phyloP scores from a whole-genome alignment of 2,113 vertebrate genomes.

The Stegastes partitus region DNA sequence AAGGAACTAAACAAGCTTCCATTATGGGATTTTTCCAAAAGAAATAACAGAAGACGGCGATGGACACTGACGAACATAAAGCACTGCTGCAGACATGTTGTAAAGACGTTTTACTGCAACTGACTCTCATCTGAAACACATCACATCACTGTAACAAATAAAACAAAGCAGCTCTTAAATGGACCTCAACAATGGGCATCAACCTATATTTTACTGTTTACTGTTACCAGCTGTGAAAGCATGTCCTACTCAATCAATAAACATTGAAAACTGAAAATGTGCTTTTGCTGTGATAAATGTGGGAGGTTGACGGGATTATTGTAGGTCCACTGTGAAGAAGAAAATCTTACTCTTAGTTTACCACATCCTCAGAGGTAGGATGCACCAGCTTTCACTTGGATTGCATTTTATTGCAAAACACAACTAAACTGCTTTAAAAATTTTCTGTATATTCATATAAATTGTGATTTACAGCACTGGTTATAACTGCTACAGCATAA shows the following conservation, averaged over 20 bases:
- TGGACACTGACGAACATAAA: background rate
- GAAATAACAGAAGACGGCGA: constrained; percentile 83
- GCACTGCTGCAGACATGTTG: constrained; percentile 4
- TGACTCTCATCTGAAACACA: background rate
- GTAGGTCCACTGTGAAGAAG: too few relatives aligned
- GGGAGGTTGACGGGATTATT: too few relatives aligned
- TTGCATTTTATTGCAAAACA: too few relatives aligned
- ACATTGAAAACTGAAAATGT: constrained; percentile 5
- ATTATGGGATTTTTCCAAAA: constrained; percentile 95
- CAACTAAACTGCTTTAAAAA: too few relatives aligned
- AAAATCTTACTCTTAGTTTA: too few relatives aligned
- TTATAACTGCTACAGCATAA: too few relatives aligned
- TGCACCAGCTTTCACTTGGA: too few relatives aligned
- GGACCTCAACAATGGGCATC: background rate
- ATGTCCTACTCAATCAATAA: constrained; percentile 40
- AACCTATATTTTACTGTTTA: background rate
- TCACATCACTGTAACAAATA: background rate
- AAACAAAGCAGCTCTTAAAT: background rate
- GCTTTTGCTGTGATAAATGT: too few relatives aligned
- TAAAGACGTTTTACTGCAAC: background rate
- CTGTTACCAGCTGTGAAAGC: background rate
- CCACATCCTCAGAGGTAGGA: too few relatives aligned
- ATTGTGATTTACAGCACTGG: too few relatives aligned
- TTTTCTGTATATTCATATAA: too few relatives aligned
- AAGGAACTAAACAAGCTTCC: constrained; percentile 90